phyloP scores from a whole-genome alignment of 2,113 vertebrate species.

The Callocephalon fimbriatum region DNA sequence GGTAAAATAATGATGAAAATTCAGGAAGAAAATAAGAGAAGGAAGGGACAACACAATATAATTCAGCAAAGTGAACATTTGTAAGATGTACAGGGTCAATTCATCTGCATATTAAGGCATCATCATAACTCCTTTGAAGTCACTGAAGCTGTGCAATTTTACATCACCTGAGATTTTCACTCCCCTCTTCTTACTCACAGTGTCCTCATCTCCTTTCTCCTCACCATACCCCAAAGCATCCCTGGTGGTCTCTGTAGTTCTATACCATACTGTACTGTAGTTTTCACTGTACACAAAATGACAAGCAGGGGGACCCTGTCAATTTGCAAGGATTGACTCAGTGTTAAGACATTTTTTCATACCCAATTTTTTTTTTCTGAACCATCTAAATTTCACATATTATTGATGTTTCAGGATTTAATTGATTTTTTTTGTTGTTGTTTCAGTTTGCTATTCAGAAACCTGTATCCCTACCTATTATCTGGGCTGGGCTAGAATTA shows the following conservation, averaged over 20 bases:
- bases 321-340: neutral
- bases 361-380: neutral
- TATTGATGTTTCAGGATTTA: neutral
- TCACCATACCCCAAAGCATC: neutral
- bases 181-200: neutral
- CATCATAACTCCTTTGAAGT: neutral
- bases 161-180: neutral
- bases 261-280: neutral
- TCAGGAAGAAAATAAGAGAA: neutral
- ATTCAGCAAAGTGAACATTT: neutral
- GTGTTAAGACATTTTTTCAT: neutral
- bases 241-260: neutral
- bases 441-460: neutral
- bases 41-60: neutral
- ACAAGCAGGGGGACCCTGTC: rapidly evolving
- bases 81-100: neutral
- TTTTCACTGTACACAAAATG: neutral
- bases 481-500: neutral
- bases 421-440: neutral
- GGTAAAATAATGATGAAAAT: neutral
- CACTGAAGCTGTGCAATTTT: neutral
- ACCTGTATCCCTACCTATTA: neutral
- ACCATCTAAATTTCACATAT: neutral
- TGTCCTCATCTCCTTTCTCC: neutral
- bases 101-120: neutral